These are phyloP conservation scores for Agrypnia vestita DNA, from an alignment of 1,140 invertebrate genomes.

Conservation along the genomic window DNA sequence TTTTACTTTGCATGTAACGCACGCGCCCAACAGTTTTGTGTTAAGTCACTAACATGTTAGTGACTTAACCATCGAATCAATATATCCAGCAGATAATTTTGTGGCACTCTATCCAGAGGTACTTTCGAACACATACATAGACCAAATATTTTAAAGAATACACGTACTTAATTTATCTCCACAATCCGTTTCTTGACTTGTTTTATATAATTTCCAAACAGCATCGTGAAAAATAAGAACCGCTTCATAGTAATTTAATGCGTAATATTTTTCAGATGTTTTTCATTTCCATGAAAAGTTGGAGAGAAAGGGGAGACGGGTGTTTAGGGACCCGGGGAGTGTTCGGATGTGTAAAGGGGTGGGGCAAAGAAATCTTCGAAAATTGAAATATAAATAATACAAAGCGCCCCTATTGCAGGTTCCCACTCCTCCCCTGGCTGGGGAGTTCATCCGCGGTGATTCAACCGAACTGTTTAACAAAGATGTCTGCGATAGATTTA, in stretches of 20 bases:
- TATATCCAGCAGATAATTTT: too few relatives aligned
- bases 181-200: not conserved
- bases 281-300: slow-evolving; percentile 47
- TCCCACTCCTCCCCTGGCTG: not conserved
- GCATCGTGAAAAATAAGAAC: slow-evolving; percentile 37
- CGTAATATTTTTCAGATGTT: slow-evolving; percentile 54
- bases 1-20: too few relatives aligned
- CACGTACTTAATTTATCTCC: too few relatives aligned
- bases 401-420: slow-evolving; percentile 30
- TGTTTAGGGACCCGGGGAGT: slow-evolving; percentile 29
- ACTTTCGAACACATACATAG: too few relatives aligned
- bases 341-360: slow-evolving; percentile 21
- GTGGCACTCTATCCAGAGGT: too few relatives aligned
- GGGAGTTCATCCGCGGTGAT: not conserved
- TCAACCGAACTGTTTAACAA: not conserved
- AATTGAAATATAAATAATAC: slow-evolving; percentile 62
- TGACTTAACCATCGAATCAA: too few relatives aligned
- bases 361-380: slow-evolving; percentile 56
- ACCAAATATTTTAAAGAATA: too few relatives aligned
- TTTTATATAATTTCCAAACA: slow-evolving; percentile 13
- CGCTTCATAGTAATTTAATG: slow-evolving; percentile 46
- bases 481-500: too few relatives aligned
- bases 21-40: too few relatives aligned
- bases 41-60: too few relatives aligned
- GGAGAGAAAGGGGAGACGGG: not conserved